Conservation (phyloP, 2,888 invertebrate species). For the Plebejus melissa region DNA sequence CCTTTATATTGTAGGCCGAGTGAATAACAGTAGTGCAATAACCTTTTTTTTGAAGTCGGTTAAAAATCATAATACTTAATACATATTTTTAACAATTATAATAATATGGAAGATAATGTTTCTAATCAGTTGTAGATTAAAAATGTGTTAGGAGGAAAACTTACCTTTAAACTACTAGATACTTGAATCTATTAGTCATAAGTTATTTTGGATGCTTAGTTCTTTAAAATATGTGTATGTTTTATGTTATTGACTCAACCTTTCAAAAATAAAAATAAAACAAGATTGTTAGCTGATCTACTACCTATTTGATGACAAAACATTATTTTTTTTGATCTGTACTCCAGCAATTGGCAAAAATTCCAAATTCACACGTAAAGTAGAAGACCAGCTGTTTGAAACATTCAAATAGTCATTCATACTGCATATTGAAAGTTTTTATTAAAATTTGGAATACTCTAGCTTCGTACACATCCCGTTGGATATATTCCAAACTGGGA, state of each 20-base stretch:
- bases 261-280: background rate
- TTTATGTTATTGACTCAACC: background rate
- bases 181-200: background rate
- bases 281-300: conserved; percentile 34
- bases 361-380: conserved; percentile 37
- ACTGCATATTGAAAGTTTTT: conserved; percentile 50
- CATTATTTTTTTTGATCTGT: conserved; percentile 28
- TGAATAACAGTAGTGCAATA: background rate
- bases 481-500: conserved; percentile 41
- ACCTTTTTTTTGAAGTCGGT: no score
- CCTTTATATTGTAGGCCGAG: background rate
- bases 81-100: background rate
- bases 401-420: conserved; percentile 77
- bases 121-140: background rate
- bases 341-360: conserved; percentile 30
- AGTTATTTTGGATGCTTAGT: background rate
- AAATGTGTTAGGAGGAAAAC: background rate
- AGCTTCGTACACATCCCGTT: conserved; percentile 50
- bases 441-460: conserved; percentile 58
- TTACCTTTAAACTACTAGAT: background rate
- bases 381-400: conserved; percentile 67
- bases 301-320: conserved; percentile 33
- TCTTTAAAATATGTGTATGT: background rate
- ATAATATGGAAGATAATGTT: background rate
- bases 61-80: background rate